A percentile compares a stretch with the other conserved stretches of the same genome.
Evolutionary conservation across 23 tunicate genomes (phyloP).

Genomic region (Trididemnum miniatum): DNA sequence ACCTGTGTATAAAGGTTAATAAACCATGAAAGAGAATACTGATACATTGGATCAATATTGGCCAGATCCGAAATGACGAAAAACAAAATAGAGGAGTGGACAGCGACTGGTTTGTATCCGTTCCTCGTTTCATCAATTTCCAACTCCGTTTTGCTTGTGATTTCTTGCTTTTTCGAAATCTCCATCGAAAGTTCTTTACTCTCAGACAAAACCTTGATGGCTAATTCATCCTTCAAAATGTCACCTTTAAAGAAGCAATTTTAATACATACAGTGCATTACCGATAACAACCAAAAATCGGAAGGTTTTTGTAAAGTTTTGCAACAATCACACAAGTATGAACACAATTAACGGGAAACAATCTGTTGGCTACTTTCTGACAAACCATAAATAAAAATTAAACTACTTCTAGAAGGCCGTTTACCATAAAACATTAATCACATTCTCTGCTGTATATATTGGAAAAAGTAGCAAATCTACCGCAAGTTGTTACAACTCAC

Average conservation of each 20-base stretch:
- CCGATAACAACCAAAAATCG: too few relatives aligned
- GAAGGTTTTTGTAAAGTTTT: too few relatives aligned
- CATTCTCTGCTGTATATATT: too few relatives aligned
- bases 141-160: conserved; percentile 74
- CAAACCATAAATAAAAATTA: too few relatives aligned
- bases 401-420: too few relatives aligned
- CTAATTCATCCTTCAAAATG: conserved; percentile 83
- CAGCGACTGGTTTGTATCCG: conserved; percentile 78
- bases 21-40: conserved; percentile 84
- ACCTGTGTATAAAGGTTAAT: conserved; percentile 81
- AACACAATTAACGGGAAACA: too few relatives aligned
- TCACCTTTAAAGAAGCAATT: conserved; percentile 53
- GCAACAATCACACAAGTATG: too few relatives aligned
- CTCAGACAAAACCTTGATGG: conserved; percentile 70
- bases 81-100: conserved; percentile 84
- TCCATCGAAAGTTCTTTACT: conserved; percentile 66
- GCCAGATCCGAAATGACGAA: conserved; percentile 93
- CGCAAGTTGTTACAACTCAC: too few relatives aligned
- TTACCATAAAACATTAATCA: too few relatives aligned
- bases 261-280: too few relatives aligned
- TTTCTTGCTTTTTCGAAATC: conserved; percentile 74
- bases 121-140: conserved; percentile 79
- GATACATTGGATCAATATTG: conserved; percentile 90
- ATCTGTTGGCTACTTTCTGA: too few relatives aligned
- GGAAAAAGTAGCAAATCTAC: too few relatives aligned